Base-by-base conservation (phyloP, 2,888 invertebrate species). In the Eumerus sabulonum region DNA sequence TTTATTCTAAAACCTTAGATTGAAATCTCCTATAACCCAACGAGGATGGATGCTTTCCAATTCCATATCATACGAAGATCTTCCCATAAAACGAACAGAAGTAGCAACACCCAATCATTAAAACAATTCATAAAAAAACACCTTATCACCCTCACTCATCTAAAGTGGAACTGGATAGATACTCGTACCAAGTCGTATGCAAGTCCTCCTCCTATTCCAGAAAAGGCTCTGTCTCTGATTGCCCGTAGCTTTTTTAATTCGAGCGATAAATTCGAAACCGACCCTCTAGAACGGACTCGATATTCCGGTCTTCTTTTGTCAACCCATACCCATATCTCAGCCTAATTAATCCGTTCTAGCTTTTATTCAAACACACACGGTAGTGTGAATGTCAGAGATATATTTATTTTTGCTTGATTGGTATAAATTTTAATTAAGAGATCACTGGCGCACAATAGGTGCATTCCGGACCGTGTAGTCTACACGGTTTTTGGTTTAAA, bases 371-470 rank as follows among this genome's bases (percentile, higher is more conserved):
- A 27, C 27, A 27, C 27, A 27, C 18, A 9, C 9, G 4, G 38
- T n/a, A 47, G 12, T 53, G 48, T 59, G 53, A 47, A 59, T 56
- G 60, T 74, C 67, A 50, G 47, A 18, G 18, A 48, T 18, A 74
- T 60, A 67, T 67, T 67, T 73, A 67, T 62, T 67, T 62, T 67
- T 74, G 48, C 54, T 74, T 74, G 73, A 66, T 74, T 68, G 54
- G 67, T 74, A 74, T 74, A 74, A 67, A 74, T 67, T 74, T 62
- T 67, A 74, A 74, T 74, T 74, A 74, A 74, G 67, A 54, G 18
- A 56, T 74, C 66, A 50, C 16, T 45, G 14, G 48, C 40, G 54
- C 40, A 17, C 27, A 19, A 7, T 17, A 17, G 27, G 7, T 27
- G 7, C 3, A 27, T 27, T 11, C 35, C 14, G 38, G 12, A 40